phyloP scores from a whole-genome alignment of 2,113 vertebrate species.

The Orcinus orca region DNA sequence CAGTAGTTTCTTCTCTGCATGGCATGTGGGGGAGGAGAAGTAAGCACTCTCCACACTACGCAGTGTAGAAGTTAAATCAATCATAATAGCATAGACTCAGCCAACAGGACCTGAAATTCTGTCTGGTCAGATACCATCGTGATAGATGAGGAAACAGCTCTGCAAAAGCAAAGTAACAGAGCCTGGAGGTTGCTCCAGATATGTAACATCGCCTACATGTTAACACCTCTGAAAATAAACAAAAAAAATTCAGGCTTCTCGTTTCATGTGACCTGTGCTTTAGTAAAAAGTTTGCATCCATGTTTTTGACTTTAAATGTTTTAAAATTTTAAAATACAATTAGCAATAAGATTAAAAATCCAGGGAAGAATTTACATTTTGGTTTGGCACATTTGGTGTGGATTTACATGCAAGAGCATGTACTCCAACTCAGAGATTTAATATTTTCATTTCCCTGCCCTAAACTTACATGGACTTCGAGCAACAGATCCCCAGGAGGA shows the following conservation, averaged over 20 bases:
- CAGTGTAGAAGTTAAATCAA: neutral
- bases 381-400: conserved; percentile 4
- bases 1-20: neutral
- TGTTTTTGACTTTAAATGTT: conserved; percentile 29
- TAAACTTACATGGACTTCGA: conserved; percentile 5
- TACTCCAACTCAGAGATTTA: conserved; percentile 45
- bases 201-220: neutral
- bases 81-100: neutral
- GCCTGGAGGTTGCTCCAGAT: neutral
- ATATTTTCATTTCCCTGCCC: conserved; percentile 45
- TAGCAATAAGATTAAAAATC: conserved; percentile 12
- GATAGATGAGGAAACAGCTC: neutral
- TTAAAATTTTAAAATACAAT: conserved; percentile 8
- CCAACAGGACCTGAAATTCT: neutral
- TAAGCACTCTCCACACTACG: neutral
- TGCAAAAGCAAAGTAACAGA: neutral
- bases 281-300: neutral
- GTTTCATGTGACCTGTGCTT: neutral
- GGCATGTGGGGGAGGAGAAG: neutral
- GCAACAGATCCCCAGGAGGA: neutral
- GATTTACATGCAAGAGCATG: neutral
- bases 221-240: neutral
- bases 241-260: neutral
- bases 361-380: neutral
- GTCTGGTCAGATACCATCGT: neutral